phyloP scores from a whole-genome alignment of 2,888 invertebrate genomes.

The Lasioglossum marginatum region DNA sequence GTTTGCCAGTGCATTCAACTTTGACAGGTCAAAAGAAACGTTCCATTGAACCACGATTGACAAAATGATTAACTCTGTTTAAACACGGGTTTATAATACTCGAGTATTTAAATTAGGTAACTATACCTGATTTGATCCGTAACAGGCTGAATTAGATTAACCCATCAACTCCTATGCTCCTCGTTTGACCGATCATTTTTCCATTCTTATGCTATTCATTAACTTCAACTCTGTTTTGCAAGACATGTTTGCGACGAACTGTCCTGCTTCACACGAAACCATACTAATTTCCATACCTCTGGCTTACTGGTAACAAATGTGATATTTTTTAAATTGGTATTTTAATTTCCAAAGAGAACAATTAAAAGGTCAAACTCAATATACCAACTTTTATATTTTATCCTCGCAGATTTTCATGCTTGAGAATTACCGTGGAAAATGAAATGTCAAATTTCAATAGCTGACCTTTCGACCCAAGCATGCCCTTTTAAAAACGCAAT shows the following conservation, averaged over 20 bases:
- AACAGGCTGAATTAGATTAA: constrained; percentile 2
- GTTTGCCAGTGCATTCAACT: background rate
- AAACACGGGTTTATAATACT: background rate
- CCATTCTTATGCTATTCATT: background rate
- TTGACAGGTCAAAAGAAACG: background rate
- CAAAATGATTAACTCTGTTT: background rate
- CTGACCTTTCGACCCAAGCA: background rate
- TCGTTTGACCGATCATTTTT: background rate
- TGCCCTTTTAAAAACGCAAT: background rate
- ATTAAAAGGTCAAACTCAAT: background rate
- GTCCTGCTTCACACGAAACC: background rate
- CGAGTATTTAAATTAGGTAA: constrained; percentile 11
- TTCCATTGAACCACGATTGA: constrained; percentile 1
- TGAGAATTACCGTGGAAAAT: background rate
- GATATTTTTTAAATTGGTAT: background rate
- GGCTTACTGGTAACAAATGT: background rate
- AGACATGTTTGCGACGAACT: background rate
- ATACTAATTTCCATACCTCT: background rate
- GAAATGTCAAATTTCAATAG: background rate
- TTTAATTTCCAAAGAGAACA: background rate
- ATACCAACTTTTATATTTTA: background rate
- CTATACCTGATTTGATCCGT: background rate
- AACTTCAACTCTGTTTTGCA: background rate
- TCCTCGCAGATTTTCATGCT: background rate
- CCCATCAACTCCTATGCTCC: background rate